Conservation (phyloP, 2,797 vertebrate genomes). For the Coccyzus lansbergi region DNA sequence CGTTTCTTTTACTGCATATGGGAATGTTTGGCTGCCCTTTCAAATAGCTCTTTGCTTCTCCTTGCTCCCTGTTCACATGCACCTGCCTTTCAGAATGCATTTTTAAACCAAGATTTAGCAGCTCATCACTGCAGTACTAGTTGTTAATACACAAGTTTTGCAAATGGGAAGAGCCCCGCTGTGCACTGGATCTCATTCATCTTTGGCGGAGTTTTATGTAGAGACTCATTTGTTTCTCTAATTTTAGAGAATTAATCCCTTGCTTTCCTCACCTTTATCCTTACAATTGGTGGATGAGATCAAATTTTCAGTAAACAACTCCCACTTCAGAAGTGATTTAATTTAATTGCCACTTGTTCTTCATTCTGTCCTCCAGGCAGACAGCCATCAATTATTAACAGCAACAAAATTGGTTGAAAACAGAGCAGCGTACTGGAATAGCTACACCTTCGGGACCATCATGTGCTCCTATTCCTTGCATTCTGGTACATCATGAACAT, state of each 20-base stretch:
- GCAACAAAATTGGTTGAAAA: not conserved
- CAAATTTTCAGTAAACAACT: not conserved
- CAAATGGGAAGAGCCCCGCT: not conserved
- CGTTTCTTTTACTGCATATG: not conserved
- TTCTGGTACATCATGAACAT: not conserved
- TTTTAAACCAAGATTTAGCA: not conserved
- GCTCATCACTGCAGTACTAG: not conserved
- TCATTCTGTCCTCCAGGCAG: not conserved
- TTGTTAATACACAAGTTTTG: not conserved
- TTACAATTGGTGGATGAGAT: not conserved
- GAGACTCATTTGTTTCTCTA: not conserved
- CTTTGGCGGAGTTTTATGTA: not conserved
- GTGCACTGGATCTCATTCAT: not conserved
- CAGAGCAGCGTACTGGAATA: not conserved
- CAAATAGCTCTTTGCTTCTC: not conserved
- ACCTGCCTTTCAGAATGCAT: not conserved
- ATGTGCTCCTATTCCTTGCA: fast-evolving
- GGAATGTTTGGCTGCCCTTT: not conserved
- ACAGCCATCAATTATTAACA: not conserved
- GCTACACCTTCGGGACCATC: not conserved
- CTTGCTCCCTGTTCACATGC: not conserved
- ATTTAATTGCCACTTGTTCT: not conserved
- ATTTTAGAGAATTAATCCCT: not conserved
- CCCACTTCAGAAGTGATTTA: not conserved
- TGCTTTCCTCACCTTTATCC: not conserved